phyloP scores from a whole-genome alignment of 2,797 vertebrate species.

The Lutjanus campechanus region DNA sequence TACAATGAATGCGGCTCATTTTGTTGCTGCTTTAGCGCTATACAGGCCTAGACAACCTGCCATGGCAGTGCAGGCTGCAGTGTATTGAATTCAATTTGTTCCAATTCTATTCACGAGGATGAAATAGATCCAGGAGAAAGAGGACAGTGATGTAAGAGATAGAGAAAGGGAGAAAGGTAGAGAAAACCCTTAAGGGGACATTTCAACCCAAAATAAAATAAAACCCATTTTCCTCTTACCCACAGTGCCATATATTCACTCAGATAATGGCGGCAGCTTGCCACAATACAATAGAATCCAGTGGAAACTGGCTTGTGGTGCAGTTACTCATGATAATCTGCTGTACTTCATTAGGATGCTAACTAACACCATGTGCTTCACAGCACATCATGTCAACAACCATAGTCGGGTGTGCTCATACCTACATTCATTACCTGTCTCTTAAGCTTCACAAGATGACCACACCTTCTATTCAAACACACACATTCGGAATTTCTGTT shows the following conservation, averaged over 20 bases:
- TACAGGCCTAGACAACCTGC: neutral
- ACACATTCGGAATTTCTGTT: conserved; percentile 30
- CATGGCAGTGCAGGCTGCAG: neutral
- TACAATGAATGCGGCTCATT: neutral
- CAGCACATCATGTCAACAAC: neutral
- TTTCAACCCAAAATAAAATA: neutral
- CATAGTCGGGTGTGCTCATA: neutral
- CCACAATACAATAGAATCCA: conserved; percentile 7
- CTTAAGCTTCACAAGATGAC: neutral
- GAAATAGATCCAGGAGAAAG: conserved; percentile 23
- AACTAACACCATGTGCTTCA: conserved; percentile 27
- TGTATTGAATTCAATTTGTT: conserved; percentile 31
- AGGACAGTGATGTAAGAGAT: neutral
- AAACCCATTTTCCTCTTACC: neutral
- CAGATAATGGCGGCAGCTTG: conserved; percentile 5
- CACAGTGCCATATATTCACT: neutral
- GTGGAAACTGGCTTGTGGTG: conserved; percentile 20
- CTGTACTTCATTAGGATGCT: conserved; percentile 6
- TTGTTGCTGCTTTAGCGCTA: neutral
- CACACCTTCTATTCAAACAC: conserved; percentile 44
- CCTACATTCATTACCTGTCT: neutral
- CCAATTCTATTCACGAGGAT: conserved; percentile 11
- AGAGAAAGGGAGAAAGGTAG: conserved; percentile 3
- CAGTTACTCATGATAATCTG: neutral
- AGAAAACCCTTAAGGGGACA: conserved; percentile 18